These are phyloP conservation scores for Leucoraja erinaceus DNA, from an alignment of 2,113 vertebrate species.

Conservation along the genomic window DNA sequence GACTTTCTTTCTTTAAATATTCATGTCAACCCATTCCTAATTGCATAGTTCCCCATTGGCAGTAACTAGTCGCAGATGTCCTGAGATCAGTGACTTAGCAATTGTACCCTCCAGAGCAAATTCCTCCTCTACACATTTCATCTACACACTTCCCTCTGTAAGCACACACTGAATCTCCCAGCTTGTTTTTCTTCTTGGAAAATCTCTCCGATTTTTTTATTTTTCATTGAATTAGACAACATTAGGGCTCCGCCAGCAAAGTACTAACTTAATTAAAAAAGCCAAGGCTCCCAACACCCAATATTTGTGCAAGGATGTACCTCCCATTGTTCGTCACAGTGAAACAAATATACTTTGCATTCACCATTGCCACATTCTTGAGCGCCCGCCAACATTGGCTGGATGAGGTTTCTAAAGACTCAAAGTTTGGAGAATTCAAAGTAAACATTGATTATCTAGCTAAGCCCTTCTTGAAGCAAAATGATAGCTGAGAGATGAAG, in stretches of 20 bases:
- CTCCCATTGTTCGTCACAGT: neutral
- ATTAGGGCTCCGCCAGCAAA: neutral
- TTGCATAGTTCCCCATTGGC: neutral
- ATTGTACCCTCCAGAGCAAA: neutral
- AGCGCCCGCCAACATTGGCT: neutral
- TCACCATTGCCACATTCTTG: conserved; percentile 11
- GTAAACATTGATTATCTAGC: conserved; percentile 15
- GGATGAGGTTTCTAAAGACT: neutral
- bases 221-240: neutral
- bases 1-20: neutral
- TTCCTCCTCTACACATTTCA: neutral
- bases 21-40: neutral
- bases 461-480: neutral
- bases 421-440: neutral
- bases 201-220: neutral
- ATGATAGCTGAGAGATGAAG: neutral
- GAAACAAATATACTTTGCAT: conserved; percentile 15
- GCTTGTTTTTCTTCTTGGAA: no score
- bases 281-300: neutral
- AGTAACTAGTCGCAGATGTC: neutral
- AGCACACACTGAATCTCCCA: neutral
- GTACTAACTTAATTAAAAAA: conserved; percentile 26
- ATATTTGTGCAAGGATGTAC: conserved; percentile 13
- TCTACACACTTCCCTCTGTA: neutral
- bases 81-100: neutral